Evolutionary conservation across 1,140 invertebrate species (phyloP).

Genomic region (Apocrypta bakeri): DNA sequence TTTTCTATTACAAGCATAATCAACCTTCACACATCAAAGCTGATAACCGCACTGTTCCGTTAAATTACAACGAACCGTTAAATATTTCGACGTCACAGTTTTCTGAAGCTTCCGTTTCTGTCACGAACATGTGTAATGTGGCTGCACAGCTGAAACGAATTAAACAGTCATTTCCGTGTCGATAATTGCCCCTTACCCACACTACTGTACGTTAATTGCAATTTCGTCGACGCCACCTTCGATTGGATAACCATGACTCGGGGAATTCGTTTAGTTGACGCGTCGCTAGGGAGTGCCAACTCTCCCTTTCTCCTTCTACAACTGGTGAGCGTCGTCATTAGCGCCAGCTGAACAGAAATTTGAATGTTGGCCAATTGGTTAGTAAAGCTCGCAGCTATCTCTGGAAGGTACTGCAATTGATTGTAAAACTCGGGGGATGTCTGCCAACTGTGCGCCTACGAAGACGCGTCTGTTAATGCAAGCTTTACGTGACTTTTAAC

Average conservation of each 20-base stretch:
- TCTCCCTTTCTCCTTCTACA: neutral
- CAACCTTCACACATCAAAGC: too few species aligned
- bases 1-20: too few species aligned
- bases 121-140: neutral
- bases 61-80: too few species aligned
- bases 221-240: neutral
- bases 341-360: conserved; percentile 1
- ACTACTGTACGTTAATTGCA: neutral
- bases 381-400: neutral
- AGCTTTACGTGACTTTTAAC: neutral
- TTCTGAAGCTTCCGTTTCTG: too few species aligned
- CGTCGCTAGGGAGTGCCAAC: neutral
- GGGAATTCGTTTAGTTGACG: conserved; percentile 12
- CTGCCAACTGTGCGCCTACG: neutral
- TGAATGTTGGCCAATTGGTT: conserved; percentile 31
- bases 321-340: conserved; percentile 2
- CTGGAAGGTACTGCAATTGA: neutral
- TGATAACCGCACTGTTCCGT: too few species aligned
- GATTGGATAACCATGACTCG: conserved; percentile 21
- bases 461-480: neutral
- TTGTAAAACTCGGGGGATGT: neutral
- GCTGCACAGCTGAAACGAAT: neutral
- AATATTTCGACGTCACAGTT: too few species aligned
- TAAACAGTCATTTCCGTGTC: conserved; percentile 16
- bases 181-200: neutral